Evolutionary conservation across 2,113 vertebrate genomes (phyloP).

Genomic region (Tauraco erythrolophus): DNA sequence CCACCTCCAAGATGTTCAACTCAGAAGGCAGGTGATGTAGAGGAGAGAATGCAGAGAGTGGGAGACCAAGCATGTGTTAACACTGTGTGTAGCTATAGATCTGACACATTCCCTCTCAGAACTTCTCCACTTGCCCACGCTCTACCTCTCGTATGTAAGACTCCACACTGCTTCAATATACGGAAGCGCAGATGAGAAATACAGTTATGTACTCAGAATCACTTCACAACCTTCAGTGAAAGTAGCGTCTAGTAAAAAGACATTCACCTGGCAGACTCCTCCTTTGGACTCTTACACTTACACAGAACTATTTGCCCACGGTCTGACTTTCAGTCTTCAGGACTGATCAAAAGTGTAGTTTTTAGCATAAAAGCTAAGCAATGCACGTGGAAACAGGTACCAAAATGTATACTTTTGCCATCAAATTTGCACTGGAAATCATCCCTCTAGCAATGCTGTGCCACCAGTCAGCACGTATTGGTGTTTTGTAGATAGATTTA

Average conservation of each 20-base stretch:
- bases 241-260: not conserved
- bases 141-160: not conserved
- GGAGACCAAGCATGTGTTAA: slow-evolving; percentile 34
- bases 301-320: not conserved
- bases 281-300: not conserved
- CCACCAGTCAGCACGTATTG: not conserved
- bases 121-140: slow-evolving; percentile 11
- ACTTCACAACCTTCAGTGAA: not conserved
- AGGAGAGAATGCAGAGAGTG: slow-evolving; percentile 17
- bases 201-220: not conserved
- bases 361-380: not conserved
- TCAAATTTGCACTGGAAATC: not conserved
- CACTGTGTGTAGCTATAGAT: not conserved
- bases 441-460: not conserved
- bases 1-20: slow-evolving; percentile 13
- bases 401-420: not conserved
- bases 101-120: not conserved
- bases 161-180: not conserved
- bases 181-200: not conserved
- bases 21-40: slow-evolving; percentile 35
- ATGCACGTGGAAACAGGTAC: not conserved
- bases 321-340: not conserved
- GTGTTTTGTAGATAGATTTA: not conserved
- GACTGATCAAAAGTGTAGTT: not conserved
- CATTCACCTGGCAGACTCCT: not conserved